These are phyloP conservation scores for Drosophila glabriapex DNA, from an alignment of 2,888 invertebrate genomes.

Conservation along the genomic window DNA sequence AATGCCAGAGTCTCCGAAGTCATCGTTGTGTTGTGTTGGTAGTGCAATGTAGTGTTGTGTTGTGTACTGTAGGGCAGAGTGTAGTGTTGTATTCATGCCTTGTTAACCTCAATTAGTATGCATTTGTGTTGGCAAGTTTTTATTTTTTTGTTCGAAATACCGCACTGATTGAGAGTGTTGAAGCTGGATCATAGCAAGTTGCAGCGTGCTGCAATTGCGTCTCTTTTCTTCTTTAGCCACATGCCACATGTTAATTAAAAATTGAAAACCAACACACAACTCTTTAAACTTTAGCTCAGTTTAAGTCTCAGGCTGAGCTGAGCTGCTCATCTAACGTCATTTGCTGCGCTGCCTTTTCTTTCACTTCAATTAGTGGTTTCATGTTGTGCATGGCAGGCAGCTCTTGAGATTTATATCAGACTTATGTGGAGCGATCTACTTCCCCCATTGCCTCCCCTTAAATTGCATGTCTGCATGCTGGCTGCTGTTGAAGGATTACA, in stretches of 20 bases:
- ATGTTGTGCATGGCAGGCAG: constrained; percentile 72
- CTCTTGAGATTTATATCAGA: constrained; percentile 77
- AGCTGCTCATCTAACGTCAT: constrained; percentile 48
- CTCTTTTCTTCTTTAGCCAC: constrained; percentile 47
- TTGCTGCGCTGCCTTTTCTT: constrained; percentile 66
- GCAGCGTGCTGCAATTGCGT: constrained; percentile 29
- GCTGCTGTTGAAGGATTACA: constrained; percentile 68
- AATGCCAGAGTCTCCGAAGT: constrained; percentile 1
- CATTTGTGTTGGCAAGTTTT: constrained; percentile 51
- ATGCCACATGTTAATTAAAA: constrained; percentile 75
- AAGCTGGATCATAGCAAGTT: constrained; percentile 15
- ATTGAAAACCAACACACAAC: constrained; percentile 59
- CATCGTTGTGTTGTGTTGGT: background rate
- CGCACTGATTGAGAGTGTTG: constrained; percentile 58
- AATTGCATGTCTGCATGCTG: constrained; percentile 65
- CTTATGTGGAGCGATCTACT: constrained; percentile 57
- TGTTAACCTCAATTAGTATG: constrained; percentile 75
- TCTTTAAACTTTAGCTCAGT: constrained; percentile 27
- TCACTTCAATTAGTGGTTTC: constrained; percentile 82
- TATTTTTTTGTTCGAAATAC: constrained; percentile 20
- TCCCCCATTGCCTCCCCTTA: background rate
- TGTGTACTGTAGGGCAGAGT: background rate
- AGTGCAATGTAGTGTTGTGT: background rate
- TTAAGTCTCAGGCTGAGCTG: constrained; percentile 8
- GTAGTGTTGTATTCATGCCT: constrained; percentile 39